Evolutionary conservation across 2,888 invertebrate species (phyloP).

Genomic region (Acanthosepion pharaonis): DNA sequence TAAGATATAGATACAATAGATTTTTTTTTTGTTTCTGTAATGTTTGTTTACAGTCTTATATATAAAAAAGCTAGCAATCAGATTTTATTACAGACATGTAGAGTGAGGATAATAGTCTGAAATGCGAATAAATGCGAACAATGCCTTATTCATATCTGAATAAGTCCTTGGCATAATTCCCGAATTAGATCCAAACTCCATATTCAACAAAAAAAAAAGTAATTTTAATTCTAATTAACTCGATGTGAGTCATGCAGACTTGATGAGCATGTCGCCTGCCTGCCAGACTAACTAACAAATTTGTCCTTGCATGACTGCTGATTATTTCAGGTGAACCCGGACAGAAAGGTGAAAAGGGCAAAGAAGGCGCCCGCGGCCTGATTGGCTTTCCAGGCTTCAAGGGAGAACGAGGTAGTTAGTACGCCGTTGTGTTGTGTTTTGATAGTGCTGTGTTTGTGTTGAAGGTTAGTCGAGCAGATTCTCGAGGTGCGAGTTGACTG

Average conservation of each 20-base stretch:
- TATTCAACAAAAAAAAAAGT: not conserved
- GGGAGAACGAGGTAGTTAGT: constrained; percentile 45
- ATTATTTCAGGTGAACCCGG: constrained; percentile 42
- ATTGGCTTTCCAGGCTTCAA: constrained; percentile 46
- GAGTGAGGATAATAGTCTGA: not conserved
- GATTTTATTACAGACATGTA: too few species aligned
- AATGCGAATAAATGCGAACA: not conserved
- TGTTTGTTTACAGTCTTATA: too few species aligned
- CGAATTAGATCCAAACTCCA: not conserved
- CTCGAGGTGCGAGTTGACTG: not conserved
- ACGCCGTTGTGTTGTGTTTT: constrained; percentile 38
- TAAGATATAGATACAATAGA: too few species aligned
- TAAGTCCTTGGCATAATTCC: not conserved
- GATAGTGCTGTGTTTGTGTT: not conserved
- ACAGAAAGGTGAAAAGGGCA: constrained; percentile 45
- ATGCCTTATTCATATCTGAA: not conserved
- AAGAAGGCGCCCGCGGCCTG: constrained; percentile 37
- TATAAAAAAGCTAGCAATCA: too few species aligned
- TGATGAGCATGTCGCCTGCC: constrained; percentile 18
- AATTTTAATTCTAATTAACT: not conserved
- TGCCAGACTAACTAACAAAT: constrained; percentile 25
- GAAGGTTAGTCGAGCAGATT: not conserved
- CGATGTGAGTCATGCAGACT: not conserved
- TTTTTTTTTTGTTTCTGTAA: too few species aligned
- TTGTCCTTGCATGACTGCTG: constrained; percentile 43